Base-by-base conservation (phyloP, 2,888 invertebrate genomes). In the Cybosia mesomella region DNA sequence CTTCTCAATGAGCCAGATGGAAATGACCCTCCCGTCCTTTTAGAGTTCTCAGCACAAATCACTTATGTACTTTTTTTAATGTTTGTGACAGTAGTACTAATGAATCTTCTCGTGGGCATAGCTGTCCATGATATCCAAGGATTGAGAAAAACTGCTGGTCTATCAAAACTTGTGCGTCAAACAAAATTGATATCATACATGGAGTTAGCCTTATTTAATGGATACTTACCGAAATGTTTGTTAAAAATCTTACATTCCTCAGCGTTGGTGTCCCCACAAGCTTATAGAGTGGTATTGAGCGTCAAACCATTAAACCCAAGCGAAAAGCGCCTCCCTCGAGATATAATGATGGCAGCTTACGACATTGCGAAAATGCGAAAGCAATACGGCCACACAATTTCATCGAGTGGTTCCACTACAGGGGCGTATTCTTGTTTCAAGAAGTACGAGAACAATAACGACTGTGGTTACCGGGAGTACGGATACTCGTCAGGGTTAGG, bases 91-190 rank as follows among this genome's bases (percentile, higher is more conserved):
- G 97, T 98, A 3, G 97, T 98, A 9, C 92, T 98, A 58, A 98
- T 98, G 98, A 98, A 98, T 90, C 91, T 98, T 0, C 93, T 98
- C 0, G 98, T 98, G 21, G 98, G 98, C 87, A 98, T 98, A 77
- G 98, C 98, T 0, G 98, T 98, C 5, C 98, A 98, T 82, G 98
- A 98, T 85, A 98, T 98, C 69, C 98, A 98, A 87, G 98, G 98
- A 0, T 91, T 98, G 18, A 97, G 98, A 79, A 98, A 98, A 94
- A 98, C 98, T 0, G 98, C 98, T 0, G 98, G 98, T 0, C 92
- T 98, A 0, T 97, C 97, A 0, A 98, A 98, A 84, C 93, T 98
- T 10, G 98, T 98, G 13, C 95, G 98, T 18, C 98, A 98, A 90
- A 98, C 98, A 0, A 98, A 98, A 91, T 89, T 98, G n/a, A 98